Conservation (phyloP, 1,140 invertebrate genomes). For the Zaprionus tsacasi region DNA sequence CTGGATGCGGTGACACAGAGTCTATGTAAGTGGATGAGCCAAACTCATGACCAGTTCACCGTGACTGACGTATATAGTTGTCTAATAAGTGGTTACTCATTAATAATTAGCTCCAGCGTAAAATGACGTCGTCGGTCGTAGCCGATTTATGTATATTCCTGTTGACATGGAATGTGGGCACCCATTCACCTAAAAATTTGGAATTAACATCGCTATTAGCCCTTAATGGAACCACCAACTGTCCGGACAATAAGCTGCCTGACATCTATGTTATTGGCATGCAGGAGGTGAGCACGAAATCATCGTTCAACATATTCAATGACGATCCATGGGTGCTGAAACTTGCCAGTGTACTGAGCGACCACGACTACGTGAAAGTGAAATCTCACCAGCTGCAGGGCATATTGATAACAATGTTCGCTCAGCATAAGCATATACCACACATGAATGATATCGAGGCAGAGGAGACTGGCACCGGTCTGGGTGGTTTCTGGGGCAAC, state of each 20-base stretch:
- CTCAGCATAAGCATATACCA: constrained; percentile 90
- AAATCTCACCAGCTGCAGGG: constrained; percentile 91
- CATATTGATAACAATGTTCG: constrained; percentile 91
- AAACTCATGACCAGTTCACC: constrained; percentile 21
- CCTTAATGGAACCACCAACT: constrained; percentile 86
- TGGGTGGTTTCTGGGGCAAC: constrained; percentile 93
- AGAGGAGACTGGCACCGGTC: constrained; percentile 93
- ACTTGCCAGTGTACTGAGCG: constrained; percentile 85
- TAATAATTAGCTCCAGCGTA: constrained; percentile 44
- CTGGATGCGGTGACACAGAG: constrained; percentile 12
- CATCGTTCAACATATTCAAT: constrained; percentile 91
- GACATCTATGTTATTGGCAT: constrained; percentile 94
- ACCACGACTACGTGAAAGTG: constrained; percentile 90
- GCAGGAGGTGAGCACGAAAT: constrained; percentile 93
- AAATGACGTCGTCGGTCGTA: constrained; percentile 60
- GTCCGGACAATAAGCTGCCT: constrained; percentile 86
- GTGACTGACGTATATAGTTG: constrained; percentile 44
- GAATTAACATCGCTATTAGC: constrained; percentile 89
- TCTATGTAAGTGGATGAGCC: constrained; percentile 9
- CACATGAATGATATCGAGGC: constrained; percentile 93
- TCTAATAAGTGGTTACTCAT: constrained; percentile 57
- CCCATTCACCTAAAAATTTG: constrained; percentile 88
- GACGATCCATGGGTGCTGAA: constrained; percentile 93
- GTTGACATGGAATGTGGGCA: constrained; percentile 94
- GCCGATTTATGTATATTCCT: constrained; percentile 87